Evolutionary conservation across 2,888 invertebrate genomes (phyloP).

Genomic region (Morpho achilles): DNA sequence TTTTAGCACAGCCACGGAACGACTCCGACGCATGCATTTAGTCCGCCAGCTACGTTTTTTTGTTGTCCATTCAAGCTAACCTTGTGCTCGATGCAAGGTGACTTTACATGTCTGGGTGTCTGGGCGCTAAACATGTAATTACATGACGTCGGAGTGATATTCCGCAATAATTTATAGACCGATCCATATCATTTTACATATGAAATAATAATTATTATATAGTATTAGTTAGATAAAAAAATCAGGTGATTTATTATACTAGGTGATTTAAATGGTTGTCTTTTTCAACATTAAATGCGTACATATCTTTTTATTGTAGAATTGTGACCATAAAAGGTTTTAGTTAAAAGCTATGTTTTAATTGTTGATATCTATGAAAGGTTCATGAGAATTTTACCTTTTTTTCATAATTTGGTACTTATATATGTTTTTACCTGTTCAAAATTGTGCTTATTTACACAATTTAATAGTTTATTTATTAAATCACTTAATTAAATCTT

Average conservation of each 20-base stretch:
- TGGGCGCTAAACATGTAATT: slow-evolving; percentile 73
- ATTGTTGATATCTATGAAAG: slow-evolving; percentile 45
- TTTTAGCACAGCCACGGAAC: slow-evolving; percentile 34
- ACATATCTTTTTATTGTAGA: slow-evolving; percentile 43
- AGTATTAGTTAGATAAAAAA: slow-evolving; percentile 43
- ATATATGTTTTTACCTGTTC: slow-evolving; percentile 22
- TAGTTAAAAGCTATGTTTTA: slow-evolving; percentile 52
- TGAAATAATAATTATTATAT: slow-evolving; percentile 39
- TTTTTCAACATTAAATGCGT: slow-evolving; percentile 31
- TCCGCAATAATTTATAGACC: slow-evolving; percentile 61
- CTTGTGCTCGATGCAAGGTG: slow-evolving; percentile 73
- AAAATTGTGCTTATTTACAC: no score
- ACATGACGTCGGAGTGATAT: slow-evolving; percentile 63
- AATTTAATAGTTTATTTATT: slow-evolving; percentile 27
- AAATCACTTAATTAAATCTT: no score
- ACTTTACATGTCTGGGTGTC: slow-evolving; percentile 73
- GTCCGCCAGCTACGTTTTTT: slow-evolving; percentile 56
- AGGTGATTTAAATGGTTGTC: slow-evolving; percentile 30
- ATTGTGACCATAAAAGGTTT: slow-evolving; percentile 42
- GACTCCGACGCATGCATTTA: slow-evolving; percentile 51
- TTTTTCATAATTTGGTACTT: slow-evolving; percentile 47
- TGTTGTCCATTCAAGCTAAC: slow-evolving; percentile 73
- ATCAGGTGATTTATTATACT: slow-evolving; percentile 27
- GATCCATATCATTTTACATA: slow-evolving; percentile 71
- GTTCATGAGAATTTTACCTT: slow-evolving; percentile 46